A percentile compares a stretch with the other conserved stretches of the same genome.
Conservation (phyloP, 2,113 vertebrate genomes). For the Macrotus californicus region DNA sequence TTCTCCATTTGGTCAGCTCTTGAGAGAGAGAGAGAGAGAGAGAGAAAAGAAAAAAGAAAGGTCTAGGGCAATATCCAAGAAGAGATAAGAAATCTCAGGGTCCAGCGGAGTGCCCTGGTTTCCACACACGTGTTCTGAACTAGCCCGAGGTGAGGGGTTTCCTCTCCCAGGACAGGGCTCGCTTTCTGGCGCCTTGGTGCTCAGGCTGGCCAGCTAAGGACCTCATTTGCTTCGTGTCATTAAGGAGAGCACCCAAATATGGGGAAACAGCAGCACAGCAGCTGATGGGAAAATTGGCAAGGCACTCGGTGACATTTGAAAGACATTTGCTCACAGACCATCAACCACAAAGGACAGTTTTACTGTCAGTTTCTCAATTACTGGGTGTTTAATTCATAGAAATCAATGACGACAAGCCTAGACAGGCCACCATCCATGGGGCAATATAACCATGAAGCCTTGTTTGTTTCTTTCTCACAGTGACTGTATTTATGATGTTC, state of each 20-base stretch:
- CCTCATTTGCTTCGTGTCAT: background rate
- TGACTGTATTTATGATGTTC: conserved; percentile 43
- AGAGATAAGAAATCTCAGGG: background rate
- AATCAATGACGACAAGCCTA: conserved; percentile 12
- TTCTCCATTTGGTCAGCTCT: background rate
- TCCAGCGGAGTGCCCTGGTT: background rate
- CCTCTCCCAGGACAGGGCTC: background rate
- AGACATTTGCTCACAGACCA: conserved; percentile 34
- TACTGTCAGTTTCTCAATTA: conserved; percentile 33
- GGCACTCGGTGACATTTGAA: conserved; percentile 16
- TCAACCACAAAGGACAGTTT: conserved; percentile 43
- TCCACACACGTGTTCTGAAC: background rate
- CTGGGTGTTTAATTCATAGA: conserved; percentile 60
- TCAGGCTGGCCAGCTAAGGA: background rate
- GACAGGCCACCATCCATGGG: conserved; percentile 10
- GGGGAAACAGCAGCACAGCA: background rate
- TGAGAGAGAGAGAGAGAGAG: background rate
- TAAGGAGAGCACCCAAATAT: background rate
- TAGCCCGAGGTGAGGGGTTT: background rate
- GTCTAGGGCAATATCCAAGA: background rate
- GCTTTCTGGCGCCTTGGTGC: background rate
- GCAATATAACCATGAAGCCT: background rate
- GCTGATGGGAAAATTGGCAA: background rate
- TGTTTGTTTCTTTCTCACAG: conserved; percentile 55
- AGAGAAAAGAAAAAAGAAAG: background rate